Conservation (phyloP, 2,888 invertebrate genomes). For the Agapostemon virescens region DNA sequence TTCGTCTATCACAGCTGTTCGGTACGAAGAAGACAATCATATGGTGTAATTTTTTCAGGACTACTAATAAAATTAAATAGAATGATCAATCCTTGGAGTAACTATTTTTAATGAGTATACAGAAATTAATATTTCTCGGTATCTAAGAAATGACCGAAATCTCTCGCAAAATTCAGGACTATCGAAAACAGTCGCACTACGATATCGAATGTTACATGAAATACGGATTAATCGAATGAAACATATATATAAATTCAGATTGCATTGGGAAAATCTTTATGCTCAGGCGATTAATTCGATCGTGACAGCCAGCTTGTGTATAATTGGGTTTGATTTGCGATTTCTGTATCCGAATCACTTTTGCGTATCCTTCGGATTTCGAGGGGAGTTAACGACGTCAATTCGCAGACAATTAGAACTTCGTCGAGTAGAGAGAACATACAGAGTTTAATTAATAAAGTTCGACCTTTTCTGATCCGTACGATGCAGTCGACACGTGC, state of each 20-base stretch:
- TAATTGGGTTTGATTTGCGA: not conserved
- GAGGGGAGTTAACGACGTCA: constrained; percentile 12
- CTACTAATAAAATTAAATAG: too few species aligned
- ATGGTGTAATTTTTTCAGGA: not conserved
- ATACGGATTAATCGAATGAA: not conserved
- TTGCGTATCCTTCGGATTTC: constrained; percentile 20
- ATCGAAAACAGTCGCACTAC: not conserved
- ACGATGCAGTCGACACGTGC: constrained; percentile 7
- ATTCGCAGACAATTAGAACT: constrained; percentile 1
- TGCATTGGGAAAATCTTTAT: not conserved
- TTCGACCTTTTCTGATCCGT: constrained; percentile 17
- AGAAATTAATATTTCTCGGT: not conserved
- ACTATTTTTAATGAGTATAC: not conserved
- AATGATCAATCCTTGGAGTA: not conserved
- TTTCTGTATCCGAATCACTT: constrained; percentile 7
- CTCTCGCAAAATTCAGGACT: not conserved
- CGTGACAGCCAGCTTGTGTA: not conserved
- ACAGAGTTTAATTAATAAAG: constrained; percentile 45
- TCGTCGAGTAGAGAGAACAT: not conserved
- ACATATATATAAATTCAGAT: not conserved
- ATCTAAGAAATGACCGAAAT: not conserved
- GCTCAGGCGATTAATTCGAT: not conserved
- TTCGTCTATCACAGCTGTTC: too few species aligned
- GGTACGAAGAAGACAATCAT: too few species aligned
- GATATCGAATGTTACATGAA: not conserved